A percentile compares a stretch with the other conserved stretches of the same genome.
phyloP scores from a whole-genome alignment of 2,113 vertebrate species.

The Peromyscus californicus region DNA sequence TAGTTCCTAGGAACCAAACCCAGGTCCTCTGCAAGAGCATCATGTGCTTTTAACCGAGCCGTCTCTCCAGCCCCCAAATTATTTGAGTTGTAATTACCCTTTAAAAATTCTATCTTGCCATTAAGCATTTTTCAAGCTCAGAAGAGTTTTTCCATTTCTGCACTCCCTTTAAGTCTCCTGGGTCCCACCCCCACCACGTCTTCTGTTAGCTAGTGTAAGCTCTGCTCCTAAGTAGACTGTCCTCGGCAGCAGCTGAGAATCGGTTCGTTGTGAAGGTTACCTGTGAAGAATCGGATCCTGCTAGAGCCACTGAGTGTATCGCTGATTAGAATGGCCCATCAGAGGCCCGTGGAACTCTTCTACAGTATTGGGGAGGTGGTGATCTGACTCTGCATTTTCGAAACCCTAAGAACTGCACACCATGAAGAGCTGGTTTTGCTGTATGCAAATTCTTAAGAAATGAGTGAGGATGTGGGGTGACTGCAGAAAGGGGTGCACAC shows the following conservation, averaged over 20 bases:
- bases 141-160: not conserved
- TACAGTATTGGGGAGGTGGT: not conserved
- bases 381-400: not conserved
- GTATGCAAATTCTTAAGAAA: not conserved
- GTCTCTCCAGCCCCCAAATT: not conserved
- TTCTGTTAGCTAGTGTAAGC: not conserved
- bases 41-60: not conserved
- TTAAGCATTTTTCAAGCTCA: not conserved
- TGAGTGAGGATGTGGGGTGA: not conserved
- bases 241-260: not conserved
- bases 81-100: not conserved
- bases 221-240: not conserved
- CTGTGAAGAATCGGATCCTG: not conserved
- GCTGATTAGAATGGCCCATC: not conserved
- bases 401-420: not conserved
- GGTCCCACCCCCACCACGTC: not conserved
- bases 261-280: not conserved
- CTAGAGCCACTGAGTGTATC: not conserved
- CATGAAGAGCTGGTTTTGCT: not conserved
- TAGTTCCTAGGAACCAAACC: not conserved
- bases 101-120: not conserved
- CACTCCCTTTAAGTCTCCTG: not conserved
- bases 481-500: not conserved
- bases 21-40: not conserved
- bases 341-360: not conserved